Evolutionary conservation across 2,797 vertebrate genomes (phyloP).

Genomic region (Hapalemur alaotrensis): DNA sequence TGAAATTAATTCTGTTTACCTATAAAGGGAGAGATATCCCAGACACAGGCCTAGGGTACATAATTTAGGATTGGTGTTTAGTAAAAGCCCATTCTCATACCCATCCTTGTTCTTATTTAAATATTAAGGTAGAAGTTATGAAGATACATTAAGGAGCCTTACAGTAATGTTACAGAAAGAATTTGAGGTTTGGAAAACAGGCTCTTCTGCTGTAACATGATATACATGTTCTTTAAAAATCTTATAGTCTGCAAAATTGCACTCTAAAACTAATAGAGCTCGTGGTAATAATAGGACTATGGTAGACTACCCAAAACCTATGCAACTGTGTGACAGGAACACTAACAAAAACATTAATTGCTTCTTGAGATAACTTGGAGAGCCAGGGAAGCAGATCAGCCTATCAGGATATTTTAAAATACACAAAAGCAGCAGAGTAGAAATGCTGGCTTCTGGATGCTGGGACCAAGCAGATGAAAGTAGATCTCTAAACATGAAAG

Average conservation of each 20-base stretch:
- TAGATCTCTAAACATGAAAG: background rate
- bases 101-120: conserved; percentile 1
- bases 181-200: background rate
- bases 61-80: conserved; percentile 25
- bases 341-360: background rate
- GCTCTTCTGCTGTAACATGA: background rate
- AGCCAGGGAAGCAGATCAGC: background rate
- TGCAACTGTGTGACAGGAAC: background rate
- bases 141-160: background rate
- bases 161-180: conserved; percentile 33
- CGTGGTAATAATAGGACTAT: background rate
- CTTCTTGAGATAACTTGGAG: background rate
- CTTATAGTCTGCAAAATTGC: background rate
- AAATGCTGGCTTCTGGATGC: background rate
- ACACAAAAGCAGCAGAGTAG: background rate
- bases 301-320: background rate
- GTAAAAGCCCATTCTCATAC: background rate
- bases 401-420: background rate
- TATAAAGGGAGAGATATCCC: background rate
- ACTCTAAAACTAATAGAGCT: background rate
- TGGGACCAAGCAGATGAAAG: background rate
- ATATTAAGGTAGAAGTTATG: background rate
- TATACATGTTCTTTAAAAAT: background rate
- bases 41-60: background rate
- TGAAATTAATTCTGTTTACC: conserved; percentile 19